Base-by-base conservation (phyloP, 2,888 invertebrate species). In the Lepidocyrtoides sp. region DNA sequence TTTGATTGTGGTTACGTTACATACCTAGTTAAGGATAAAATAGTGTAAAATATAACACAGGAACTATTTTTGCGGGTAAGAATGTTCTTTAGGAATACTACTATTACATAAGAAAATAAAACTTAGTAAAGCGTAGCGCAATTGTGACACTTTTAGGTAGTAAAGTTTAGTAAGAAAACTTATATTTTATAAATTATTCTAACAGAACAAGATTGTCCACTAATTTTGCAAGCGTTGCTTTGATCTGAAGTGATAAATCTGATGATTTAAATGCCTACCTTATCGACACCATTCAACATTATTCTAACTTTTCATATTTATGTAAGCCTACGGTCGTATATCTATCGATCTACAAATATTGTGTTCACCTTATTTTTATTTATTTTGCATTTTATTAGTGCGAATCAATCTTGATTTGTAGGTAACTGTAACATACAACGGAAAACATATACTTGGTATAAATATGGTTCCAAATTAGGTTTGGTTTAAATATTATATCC, bases 31-130 rank as follows among this genome's bases (percentile, higher is more conserved):
- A 36, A 36, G 36, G 7, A 36, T 36, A 4, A 36, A 36, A 36
- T 36, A n/a, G n/a, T n/a, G n/a, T n/a, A n/a, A n/a, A n/a, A 36
- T 36, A 36, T 36, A 14, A 75, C 41, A 12, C 48, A 75, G 48
- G 48, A 75, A 75, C 75, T 75, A 75, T 75, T 48, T 1, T 48
- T 75, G 48, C 75, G 48, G 36, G 17, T 10, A 48, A 44, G 26
- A 75, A 29, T 57, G 10, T 8, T 29, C 29, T 10, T 8, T 5
- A 63, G 4, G 0, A 12, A 63, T 29, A 26, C 26, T 48, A 12
- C 48, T 75, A 17, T 41, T 44, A 72, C 44, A 75, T 75, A 48
- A 48, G 75, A 75, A 75, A 75, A 75, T 72, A 72, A 75, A 75
- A 14, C 48, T 26, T 48, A 75, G 14, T 36, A 36, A 69, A 69